Evolutionary conservation across 2,888 invertebrate genomes (phyloP), one percentile per base, ranked within the genome.

Genomic region (Hydraecia micacea): DNA sequence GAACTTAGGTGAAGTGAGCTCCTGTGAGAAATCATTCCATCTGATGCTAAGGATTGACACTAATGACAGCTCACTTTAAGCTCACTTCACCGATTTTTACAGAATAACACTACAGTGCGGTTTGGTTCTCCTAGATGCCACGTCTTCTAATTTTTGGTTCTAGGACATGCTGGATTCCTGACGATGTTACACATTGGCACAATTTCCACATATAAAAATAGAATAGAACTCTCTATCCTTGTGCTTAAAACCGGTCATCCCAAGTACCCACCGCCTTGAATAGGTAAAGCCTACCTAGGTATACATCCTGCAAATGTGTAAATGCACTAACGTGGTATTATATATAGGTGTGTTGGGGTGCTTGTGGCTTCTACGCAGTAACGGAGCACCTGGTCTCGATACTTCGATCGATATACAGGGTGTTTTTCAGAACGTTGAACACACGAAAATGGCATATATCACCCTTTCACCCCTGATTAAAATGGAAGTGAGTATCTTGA

Each of bases 381-480:
- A 75, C 65, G 60, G 52, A 67, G n/a, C 83, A 85, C 81, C 83
- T 83, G 83, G 36, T 58, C 42, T 55, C 68, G n/a, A 66, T 70
- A 49, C 13, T 0, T n/a, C 60, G 28, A 69, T 65, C 71, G 62
- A 75, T 81, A 68, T 46, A 4, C n/a, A n/a, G n/a, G n/a, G n/a
- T n/a, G n/a, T n/a, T n/a, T n/a, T n/a, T n/a, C n/a, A n/a, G n/a
- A n/a, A n/a, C n/a, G n/a, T n/a, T n/a, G n/a, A n/a, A n/a, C n/a
- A n/a, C n/a, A n/a, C n/a, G n/a, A n/a, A n/a, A n/a, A n/a, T n/a
- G n/a, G n/a, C n/a, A 32, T 32, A 58, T 28, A 36, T 58, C 9
- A 28, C 25, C 21, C 75, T 58, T 42, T 77, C n/a, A 58, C 18
- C 36, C 49, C 58, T 32, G 65, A 77, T 79, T 70, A 73, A 69